Evolutionary conservation across 2,888 invertebrate genomes (phyloP).

Genomic region (Drosophila melanocephala): DNA sequence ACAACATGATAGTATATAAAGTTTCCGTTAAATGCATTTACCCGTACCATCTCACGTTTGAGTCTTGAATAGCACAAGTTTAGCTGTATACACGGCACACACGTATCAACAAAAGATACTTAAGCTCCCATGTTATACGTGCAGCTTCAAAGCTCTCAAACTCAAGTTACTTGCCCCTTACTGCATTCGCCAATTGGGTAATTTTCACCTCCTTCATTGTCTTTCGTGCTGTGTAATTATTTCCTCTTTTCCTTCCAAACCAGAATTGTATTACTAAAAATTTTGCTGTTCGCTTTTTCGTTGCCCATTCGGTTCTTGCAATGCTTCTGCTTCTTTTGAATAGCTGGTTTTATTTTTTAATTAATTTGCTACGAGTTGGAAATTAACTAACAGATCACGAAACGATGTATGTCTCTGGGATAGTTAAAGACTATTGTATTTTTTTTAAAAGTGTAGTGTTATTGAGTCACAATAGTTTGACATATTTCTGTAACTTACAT

Average conservation of each 20-base stretch:
- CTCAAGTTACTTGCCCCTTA: background rate
- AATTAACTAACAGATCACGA: slow-evolving; percentile 36
- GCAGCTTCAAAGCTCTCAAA: slow-evolving; percentile 28
- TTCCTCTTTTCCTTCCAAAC: slow-evolving; percentile 30
- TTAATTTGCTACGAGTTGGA: slow-evolving; percentile 45
- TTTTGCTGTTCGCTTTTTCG: slow-evolving; percentile 13
- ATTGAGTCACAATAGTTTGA: background rate
- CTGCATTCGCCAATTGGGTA: slow-evolving; percentile 38
- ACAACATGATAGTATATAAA: slow-evolving; percentile 42
- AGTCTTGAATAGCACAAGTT: slow-evolving; percentile 42
- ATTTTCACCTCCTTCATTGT: slow-evolving; percentile 69
- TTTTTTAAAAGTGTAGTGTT: background rate
- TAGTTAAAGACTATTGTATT: background rate
- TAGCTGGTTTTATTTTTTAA: slow-evolving; percentile 27
- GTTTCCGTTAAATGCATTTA: slow-evolving; percentile 61
- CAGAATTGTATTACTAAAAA: slow-evolving; percentile 14
- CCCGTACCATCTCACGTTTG: slow-evolving; percentile 6
- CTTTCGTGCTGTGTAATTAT: slow-evolving; percentile 66
- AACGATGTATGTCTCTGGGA: background rate
- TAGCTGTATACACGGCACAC: slow-evolving; percentile 31
- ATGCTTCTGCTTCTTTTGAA: background rate
- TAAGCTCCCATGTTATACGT: slow-evolving; percentile 66
- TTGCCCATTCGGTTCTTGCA: slow-evolving; percentile 20
- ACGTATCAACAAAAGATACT: slow-evolving; percentile 62
- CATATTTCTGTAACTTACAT: background rate